Conservation (phyloP, 2,797 vertebrate genomes). For the Austrolebias charrua region DNA sequence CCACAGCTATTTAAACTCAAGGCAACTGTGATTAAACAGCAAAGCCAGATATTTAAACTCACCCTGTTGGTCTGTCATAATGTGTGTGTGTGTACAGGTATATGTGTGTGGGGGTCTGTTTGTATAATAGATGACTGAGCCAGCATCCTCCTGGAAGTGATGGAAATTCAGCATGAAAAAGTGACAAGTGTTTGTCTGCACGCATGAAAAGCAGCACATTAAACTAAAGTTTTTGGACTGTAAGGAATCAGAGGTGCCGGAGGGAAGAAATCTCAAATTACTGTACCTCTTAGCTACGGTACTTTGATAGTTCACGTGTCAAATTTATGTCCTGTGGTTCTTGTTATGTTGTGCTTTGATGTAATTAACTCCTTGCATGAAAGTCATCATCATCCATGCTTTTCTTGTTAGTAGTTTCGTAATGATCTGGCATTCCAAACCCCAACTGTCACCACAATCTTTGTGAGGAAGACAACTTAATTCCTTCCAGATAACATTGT, state of each 20-base stretch:
- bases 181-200: neutral
- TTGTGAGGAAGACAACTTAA: conserved; percentile 12
- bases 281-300: neutral
- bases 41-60: conserved; percentile 50
- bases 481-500: conserved; percentile 50
- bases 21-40: conserved; percentile 53
- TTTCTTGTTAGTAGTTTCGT: conserved; percentile 41
- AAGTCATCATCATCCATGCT: conserved; percentile 30
- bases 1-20: conserved; percentile 26
- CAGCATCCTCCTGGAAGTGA: conserved; percentile 21
- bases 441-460: conserved; percentile 13
- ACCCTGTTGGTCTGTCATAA: conserved; percentile 56
- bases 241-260: no score
- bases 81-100: conserved; percentile 14
- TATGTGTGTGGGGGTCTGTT: conserved; percentile 11
- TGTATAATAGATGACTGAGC: conserved; percentile 19
- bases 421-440: conserved; percentile 36
- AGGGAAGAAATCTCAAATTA: conserved; percentile 2
- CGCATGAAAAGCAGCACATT: conserved; percentile 2
- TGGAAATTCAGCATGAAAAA: conserved; percentile 9
- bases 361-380: conserved; percentile 13
- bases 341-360: conserved; percentile 10
- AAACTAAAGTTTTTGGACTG: no score
- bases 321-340: conserved; percentile 24
- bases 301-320: neutral